phyloP scores from a whole-genome alignment of 2,113 vertebrate genomes.

The Hypanus sabinus region DNA sequence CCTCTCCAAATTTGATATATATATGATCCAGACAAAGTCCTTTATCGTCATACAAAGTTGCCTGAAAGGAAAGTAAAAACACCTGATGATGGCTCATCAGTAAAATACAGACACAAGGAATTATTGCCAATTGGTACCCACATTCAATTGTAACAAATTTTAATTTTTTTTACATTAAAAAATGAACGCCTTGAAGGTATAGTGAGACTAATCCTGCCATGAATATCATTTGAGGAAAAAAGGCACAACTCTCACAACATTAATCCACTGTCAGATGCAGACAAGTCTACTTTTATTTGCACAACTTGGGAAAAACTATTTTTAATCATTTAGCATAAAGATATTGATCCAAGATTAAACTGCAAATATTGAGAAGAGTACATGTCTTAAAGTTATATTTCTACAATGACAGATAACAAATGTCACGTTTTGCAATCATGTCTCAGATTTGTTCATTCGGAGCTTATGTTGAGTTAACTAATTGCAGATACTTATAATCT shows the following conservation, averaged over 20 bases:
- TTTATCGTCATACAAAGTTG: constrained; percentile 60
- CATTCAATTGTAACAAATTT: neutral
- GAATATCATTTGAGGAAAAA: neutral
- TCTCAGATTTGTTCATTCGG: neutral
- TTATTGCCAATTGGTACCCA: neutral
- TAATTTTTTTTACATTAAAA: neutral
- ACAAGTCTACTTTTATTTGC: neutral
- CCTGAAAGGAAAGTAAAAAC: constrained; percentile 49
- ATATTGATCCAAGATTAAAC: too few relatives aligned
- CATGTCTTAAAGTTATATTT: neutral
- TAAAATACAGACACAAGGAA: neutral
- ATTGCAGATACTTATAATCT: neutral
- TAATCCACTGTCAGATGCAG: neutral
- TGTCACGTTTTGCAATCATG: neutral
- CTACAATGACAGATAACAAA: neutral
- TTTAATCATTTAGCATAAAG: too few relatives aligned
- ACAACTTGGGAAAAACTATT: neutral
- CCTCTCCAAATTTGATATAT: constrained; percentile 60
- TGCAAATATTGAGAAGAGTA: too few relatives aligned
- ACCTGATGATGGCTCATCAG: too few relatives aligned
- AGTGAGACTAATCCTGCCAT: neutral
- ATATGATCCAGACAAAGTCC: constrained; percentile 61
- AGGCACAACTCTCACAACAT: neutral
- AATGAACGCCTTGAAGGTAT: too few relatives aligned
- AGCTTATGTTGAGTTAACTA: neutral